Conservation (phyloP, 2,113 vertebrate genomes). For the Alligator mississippiensis region DNA sequence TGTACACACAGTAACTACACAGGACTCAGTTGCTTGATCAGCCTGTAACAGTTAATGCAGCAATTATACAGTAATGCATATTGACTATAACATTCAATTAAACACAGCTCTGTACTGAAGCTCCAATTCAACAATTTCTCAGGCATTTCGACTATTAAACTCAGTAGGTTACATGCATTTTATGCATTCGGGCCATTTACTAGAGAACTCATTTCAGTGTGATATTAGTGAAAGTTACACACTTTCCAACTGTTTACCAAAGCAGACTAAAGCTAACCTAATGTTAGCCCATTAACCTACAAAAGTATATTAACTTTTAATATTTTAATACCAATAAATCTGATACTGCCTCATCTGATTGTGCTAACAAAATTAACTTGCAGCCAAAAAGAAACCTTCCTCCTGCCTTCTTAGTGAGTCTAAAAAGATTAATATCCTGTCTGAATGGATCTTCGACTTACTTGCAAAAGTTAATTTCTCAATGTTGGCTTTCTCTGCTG, state of each 20-base stretch:
- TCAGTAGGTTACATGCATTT: not conserved
- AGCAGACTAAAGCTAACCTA: too few relatives aligned
- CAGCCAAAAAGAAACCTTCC: not conserved
- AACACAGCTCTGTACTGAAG: not conserved
- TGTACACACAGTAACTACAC: not conserved
- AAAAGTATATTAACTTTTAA: not conserved
- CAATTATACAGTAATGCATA: not conserved
- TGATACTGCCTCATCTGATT: not conserved
- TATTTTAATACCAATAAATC: not conserved
- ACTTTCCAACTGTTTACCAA: not conserved
- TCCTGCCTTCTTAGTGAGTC: not conserved
- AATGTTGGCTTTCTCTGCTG: not conserved
- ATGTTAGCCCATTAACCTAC: too few relatives aligned
- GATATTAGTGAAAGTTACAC: not conserved
- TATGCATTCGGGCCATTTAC: not conserved
- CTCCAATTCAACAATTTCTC: not conserved
- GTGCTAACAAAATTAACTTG: not conserved
- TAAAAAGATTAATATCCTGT: not conserved
- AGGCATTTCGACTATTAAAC: not conserved
- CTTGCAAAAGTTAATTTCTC: not conserved
- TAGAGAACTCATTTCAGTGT: not conserved
- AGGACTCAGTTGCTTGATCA: not conserved
- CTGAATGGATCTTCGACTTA: not conserved
- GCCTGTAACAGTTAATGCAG: not conserved
- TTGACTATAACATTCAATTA: not conserved